phyloP scores from a whole-genome alignment of 2,113 vertebrate genomes.

The Aspiorhynchus laticeps region DNA sequence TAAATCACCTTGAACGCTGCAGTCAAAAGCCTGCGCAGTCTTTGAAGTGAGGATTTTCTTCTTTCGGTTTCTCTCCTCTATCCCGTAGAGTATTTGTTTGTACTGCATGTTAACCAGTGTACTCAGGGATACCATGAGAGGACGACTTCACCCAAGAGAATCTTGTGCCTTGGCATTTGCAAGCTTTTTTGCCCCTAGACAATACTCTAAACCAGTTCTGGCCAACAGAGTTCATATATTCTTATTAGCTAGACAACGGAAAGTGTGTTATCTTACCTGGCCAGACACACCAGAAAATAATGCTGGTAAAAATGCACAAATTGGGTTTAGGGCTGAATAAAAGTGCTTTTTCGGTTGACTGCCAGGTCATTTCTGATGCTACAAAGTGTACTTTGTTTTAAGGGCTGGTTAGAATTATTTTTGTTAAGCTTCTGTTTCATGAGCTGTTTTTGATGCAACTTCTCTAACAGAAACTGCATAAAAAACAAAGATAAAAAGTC shows the following conservation, averaged over 20 bases:
- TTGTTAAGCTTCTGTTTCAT: background rate
- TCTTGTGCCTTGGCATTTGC: background rate
- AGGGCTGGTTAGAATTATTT: background rate
- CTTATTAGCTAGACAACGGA: background rate
- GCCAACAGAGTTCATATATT: conserved; percentile 1
- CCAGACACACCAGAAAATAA: conserved; percentile 15
- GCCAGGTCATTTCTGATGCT: background rate
- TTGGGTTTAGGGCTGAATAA: conserved; percentile 16
- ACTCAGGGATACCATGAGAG: background rate
- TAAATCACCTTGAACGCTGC: conserved; percentile 26
- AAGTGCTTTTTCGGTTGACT: background rate
- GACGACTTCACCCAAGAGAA: background rate
- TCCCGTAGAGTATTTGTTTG: background rate
- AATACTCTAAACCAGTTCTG: background rate
- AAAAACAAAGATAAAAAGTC: background rate
- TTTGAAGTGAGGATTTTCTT: conserved; percentile 10
- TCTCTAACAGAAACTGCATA: background rate
- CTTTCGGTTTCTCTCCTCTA: background rate
- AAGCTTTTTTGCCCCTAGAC: background rate
- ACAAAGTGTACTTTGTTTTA: background rate
- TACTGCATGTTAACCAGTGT: conserved; percentile 23
- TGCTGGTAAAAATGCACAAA: conserved; percentile 15
- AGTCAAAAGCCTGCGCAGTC: background rate
- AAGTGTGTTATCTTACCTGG: conserved; percentile 30
- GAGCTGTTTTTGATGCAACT: background rate